Evolutionary conservation across 37 sponge, comb jelly and placozoan species (phyloP).

Genomic region (Cladorhizidae sp.): DNA sequence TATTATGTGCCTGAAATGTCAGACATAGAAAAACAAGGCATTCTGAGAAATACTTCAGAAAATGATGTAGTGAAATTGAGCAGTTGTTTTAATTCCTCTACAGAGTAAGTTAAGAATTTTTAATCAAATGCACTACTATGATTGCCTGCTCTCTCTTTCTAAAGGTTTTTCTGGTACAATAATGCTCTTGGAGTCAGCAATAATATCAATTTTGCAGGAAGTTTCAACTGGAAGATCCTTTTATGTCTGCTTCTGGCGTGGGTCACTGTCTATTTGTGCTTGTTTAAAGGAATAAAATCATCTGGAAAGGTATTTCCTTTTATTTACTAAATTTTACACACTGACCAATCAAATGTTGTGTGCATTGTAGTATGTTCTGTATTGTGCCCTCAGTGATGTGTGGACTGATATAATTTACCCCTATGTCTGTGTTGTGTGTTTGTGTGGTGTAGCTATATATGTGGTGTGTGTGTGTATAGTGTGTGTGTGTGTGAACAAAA

Average conservation of each 20-base stretch:
- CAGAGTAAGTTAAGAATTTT: slow-evolving; percentile 35
- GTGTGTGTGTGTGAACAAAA: too few species aligned
- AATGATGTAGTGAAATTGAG: neutral
- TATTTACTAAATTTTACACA: too few species aligned
- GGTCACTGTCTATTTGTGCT: slow-evolving; percentile 86
- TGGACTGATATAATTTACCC: too few species aligned
- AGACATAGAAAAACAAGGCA: neutral
- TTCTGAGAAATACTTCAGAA: neutral
- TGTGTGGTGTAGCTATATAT: too few species aligned
- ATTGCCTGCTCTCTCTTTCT: neutral
- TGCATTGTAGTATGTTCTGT: too few species aligned
- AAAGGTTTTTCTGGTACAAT: slow-evolving; percentile 91
- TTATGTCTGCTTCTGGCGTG: slow-evolving; percentile 80
- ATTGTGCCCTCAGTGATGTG: too few species aligned
- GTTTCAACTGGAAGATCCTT: slow-evolving; percentile 88
- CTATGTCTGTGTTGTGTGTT: too few species aligned
- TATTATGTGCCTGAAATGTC: slow-evolving; percentile 14
- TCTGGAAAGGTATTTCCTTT: slow-evolving; percentile 73
- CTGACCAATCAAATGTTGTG: too few species aligned
- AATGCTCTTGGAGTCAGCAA: slow-evolving; percentile 58
- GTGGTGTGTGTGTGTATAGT: too few species aligned
- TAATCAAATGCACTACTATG: neutral
- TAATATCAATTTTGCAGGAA: slow-evolving; percentile 57
- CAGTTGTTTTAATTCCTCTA: slow-evolving; percentile 38
- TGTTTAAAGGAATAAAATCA: slow-evolving; percentile 89